Evolutionary conservation across 2,113 vertebrate species (phyloP), one percentile per base, ranked within the genome.

Genomic region (Sinocyclocheilus rhinocerous): DNA sequence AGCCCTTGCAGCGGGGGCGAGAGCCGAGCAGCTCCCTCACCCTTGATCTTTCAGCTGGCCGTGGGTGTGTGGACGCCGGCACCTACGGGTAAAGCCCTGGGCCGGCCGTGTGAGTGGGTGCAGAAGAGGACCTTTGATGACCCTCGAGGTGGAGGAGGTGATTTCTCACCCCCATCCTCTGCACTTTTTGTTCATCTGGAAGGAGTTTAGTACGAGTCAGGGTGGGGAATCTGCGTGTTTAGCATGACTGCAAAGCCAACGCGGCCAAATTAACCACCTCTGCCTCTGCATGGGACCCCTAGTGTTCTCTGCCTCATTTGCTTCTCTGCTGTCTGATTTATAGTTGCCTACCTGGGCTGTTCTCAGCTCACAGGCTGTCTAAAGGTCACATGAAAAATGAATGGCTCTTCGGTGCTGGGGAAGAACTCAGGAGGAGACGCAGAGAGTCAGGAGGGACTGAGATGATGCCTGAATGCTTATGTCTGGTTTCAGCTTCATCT

Each of bases 301-400:
- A 50, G 52, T 42, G 81, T 39, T 83, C 67, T 57, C 11, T 4
- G 3, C 29, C 76, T 80, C n/a, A 67, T 67, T 86, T 69, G 22
- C 72, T 65, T 57, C 76, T 76, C 45, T 36, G 18, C 42, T 63
- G 69, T 80, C 61, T 80, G 78, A 85, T 86, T 81, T 83, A 55
- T 84, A 76, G 69, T 83, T 90, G 80, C 87, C 89, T 87, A 91
- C 89, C 89, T 90, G 82, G 77, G 87, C 88, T 86, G 87, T 92
- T 89, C 91, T 92, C 90, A 89, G 87, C 93, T 91, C 89, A 91
- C 90, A 90, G 89, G 92, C 92, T 91, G 91, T 77, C 63, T 88
- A 94, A 94, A 94, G 93, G 93, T 94, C 94, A 93, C 90, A 93
- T 95, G 90, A 94, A 94, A 94, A 93, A 94, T 94, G 91, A 90